Evolutionary conservation across 2,797 vertebrate genomes (phyloP).

Genomic region (Aselliscus stoliczkanus): DNA sequence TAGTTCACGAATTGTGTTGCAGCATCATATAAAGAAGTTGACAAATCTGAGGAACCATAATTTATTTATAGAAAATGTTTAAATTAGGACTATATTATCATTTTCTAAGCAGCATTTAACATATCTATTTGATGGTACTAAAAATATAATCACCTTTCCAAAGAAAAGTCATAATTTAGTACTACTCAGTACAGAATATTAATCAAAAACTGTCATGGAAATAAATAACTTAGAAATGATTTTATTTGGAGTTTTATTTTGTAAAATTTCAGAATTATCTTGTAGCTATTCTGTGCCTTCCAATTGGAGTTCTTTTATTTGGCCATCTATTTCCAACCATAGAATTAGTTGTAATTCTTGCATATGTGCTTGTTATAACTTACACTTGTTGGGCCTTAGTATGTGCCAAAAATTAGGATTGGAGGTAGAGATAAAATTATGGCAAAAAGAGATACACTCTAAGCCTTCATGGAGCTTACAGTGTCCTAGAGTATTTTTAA

Average conservation of each 20-base stretch:
- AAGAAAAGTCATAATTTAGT: not conserved
- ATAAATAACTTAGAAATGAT: not conserved
- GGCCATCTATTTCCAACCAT: not conserved
- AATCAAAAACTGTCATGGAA: not conserved
- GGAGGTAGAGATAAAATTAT: not conserved
- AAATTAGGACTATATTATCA: not conserved
- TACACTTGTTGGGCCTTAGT: not conserved
- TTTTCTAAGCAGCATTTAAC: not conserved
- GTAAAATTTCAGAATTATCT: not conserved
- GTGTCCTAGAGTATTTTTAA: not conserved
- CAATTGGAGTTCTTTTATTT: not conserved
- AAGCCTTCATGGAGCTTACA: not conserved
- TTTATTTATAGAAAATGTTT: not conserved
- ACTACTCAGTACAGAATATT: not conserved
- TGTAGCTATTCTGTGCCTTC: not conserved
- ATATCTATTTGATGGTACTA: not conserved
- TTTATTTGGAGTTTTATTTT: conserved; percentile 15
- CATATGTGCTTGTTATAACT: not conserved
- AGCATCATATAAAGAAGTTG: not conserved
- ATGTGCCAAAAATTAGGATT: not conserved
- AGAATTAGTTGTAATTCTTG: not conserved
- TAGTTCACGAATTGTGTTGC: not conserved
- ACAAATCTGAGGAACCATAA: not conserved
- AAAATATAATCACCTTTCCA: not conserved
- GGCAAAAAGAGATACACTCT: not conserved